phyloP scores from a whole-genome alignment of 53 echinoderm and acorn worm species.

The Holothuria scabra region DNA sequence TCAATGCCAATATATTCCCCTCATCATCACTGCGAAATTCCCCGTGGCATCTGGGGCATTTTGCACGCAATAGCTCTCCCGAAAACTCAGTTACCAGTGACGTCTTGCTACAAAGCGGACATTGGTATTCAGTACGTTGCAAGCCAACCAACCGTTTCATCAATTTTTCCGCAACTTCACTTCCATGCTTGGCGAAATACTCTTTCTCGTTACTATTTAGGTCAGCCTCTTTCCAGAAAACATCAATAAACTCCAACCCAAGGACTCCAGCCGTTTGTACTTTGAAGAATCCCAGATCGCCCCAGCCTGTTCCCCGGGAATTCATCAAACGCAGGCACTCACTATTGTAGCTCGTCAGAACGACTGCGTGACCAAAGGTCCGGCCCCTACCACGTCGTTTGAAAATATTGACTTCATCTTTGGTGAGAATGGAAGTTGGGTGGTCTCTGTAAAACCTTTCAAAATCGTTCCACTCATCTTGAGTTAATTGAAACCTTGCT shows the following conservation, averaged over 20 bases:
- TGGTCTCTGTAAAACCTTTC: neutral
- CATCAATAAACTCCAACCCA: neutral
- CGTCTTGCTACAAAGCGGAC: neutral
- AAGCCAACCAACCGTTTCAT: neutral
- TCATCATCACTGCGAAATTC: too few species aligned
- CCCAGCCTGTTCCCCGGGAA: conserved; percentile 40
- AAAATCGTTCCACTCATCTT: neutral
- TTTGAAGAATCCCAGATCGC: conserved; percentile 41
- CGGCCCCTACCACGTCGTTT: neutral
- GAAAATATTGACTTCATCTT: neutral
- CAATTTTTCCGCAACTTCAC: neutral
- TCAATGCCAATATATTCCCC: neutral
- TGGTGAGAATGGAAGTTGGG: neutral
- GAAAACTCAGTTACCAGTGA: neutral
- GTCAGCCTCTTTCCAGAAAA: neutral
- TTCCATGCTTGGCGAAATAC: neutral
- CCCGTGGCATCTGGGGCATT: neutral
- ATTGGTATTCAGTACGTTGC: neutral
- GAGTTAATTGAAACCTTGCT: neutral
- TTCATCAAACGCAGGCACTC: conserved; percentile 45
- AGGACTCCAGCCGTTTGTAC: conserved; percentile 20
- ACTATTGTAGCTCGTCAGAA: conserved; percentile 14
- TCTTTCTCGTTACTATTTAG: neutral
- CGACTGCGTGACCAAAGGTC: neutral
- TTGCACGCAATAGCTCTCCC: neutral